Base-by-base conservation (phyloP, 2,797 vertebrate species). In the Pantherophis alleghaniensis region DNA sequence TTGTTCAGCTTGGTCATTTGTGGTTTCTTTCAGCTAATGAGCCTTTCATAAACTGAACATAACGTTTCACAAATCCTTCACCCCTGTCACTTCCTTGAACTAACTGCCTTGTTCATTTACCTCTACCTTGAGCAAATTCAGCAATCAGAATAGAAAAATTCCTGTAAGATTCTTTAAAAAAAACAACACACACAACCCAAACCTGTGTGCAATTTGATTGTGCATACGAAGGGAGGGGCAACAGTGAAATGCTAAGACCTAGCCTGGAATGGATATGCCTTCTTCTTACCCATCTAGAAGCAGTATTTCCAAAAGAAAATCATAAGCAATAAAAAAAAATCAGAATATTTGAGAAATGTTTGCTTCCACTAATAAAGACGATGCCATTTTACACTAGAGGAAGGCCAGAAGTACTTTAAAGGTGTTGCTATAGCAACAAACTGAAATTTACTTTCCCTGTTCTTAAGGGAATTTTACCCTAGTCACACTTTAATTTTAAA, bases 351-450 rank as follows among this genome's bases (percentile, higher is more conserved):
- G 89, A 91, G 22, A 88, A 88, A 69, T 90, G 16, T 90, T 90
- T 90, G 20, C 28, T 14, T 28, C 63, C 24, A 28, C n/a, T 61
- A 91, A 91, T 88, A 79, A 88, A 91, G 55, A 93, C 55, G 61
- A 53, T 32, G 59, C 13, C 61, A 93, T 60, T 91, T 91, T 61
- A 88, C 86, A 91, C 88, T 55, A 91, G 92, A 26, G 60, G 66
- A 60, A 61, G 42, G 66, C 92, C 56, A 86, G 74, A 53, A 86
- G 79, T 51, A 93, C 88, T 56, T 60, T 91, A 91, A 91, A 88
- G 63, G 42, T 88, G 92, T 93, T 93, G 90, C 92, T 79, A 93
- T 93, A 91, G 90, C 28, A 51, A 93, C 90, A 0, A 60, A 53
- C 86, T 61, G 56, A 91, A 79, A 79, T 91, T 79, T 93, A 88